These are phyloP conservation scores for Glaucidium brasilianum DNA, from an alignment of 2,113 vertebrate species.

Conservation along the genomic window DNA sequence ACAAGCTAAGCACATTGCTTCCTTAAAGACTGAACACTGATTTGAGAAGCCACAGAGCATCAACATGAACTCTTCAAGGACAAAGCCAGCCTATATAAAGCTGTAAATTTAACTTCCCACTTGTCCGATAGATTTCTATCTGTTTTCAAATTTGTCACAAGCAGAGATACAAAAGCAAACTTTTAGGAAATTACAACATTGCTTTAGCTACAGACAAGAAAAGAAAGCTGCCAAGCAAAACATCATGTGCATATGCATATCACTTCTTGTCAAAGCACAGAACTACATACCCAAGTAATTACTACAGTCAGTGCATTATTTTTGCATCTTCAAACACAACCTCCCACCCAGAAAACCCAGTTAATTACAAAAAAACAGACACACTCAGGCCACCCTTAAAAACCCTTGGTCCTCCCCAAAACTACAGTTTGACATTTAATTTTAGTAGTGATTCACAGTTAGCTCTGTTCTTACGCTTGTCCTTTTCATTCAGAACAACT, in stretches of 20 bases:
- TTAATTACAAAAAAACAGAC: slow-evolving; percentile 9
- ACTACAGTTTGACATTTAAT: background rate
- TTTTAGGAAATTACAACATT: background rate
- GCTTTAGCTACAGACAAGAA: slow-evolving; percentile 16
- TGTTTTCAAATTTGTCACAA: background rate
- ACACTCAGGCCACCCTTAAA: slow-evolving; percentile 66
- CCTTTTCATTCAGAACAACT: background rate
- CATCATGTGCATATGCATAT: background rate
- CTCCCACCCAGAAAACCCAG: background rate
- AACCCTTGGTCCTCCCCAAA: background rate
- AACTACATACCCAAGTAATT: background rate
- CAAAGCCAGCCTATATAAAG: background rate
- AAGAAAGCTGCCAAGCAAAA: slow-evolving; percentile 37
- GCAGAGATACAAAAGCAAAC: slow-evolving; percentile 20
- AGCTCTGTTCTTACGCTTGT: background rate
- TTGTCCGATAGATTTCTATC: background rate
- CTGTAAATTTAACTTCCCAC: background rate
- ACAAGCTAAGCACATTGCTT: background rate
- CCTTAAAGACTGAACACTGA: background rate
- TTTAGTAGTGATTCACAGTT: background rate
- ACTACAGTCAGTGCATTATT: background rate
- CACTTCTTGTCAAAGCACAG: background rate
- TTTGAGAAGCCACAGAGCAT: background rate
- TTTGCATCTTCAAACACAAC: background rate
- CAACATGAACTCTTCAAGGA: background rate